These are phyloP conservation scores for Amorpha juglandis DNA, from an alignment of 2,888 invertebrate genomes.

Conservation along the genomic window DNA sequence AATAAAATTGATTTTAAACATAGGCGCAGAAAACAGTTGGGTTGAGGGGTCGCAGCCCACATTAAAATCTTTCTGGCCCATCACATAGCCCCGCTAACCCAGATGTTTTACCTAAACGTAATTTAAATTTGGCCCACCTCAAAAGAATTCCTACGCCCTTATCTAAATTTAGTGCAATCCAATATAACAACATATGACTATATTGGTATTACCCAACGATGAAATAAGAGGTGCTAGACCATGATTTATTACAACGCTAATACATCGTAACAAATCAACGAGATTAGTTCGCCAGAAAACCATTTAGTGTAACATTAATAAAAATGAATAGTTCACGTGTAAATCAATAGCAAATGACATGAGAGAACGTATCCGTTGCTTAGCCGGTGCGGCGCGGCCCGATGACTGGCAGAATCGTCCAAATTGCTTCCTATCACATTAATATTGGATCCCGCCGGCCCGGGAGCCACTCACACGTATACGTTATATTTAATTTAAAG, in stretches of 20 bases:
- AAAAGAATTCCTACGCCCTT: too few relatives aligned
- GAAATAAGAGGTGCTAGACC: not conserved
- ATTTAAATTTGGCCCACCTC: too few relatives aligned
- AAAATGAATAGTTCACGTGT: slow-evolving; percentile 41
- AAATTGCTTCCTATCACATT: slow-evolving; percentile 73
- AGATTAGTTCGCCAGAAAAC: not conserved
- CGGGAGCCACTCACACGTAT: slow-evolving; percentile 63
- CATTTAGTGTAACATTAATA: slow-evolving; percentile 25
- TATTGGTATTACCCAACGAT: too few relatives aligned
- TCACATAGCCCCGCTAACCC: too few relatives aligned
- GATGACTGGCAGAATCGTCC: slow-evolving; percentile 74
- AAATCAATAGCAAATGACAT: slow-evolving; percentile 55
- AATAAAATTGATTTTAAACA: too few relatives aligned
- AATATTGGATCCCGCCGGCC: slow-evolving; percentile 62
- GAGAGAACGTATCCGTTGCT: slow-evolving; percentile 53
- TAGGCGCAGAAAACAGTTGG: too few relatives aligned
- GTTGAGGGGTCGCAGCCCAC: too few relatives aligned
- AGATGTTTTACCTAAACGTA: too few relatives aligned
- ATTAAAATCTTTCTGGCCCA: too few relatives aligned
- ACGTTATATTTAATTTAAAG: slow-evolving; percentile 77
- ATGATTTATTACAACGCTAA: not conserved
- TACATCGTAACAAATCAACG: not conserved
- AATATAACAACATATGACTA: too few relatives aligned
- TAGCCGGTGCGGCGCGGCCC: slow-evolving; percentile 50
- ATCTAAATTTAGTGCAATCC: too few relatives aligned